Evolutionary conservation across 2,113 vertebrate species (phyloP), one percentile per base, ranked within the genome.

Genomic region (Emydura subglobosa): DNA sequence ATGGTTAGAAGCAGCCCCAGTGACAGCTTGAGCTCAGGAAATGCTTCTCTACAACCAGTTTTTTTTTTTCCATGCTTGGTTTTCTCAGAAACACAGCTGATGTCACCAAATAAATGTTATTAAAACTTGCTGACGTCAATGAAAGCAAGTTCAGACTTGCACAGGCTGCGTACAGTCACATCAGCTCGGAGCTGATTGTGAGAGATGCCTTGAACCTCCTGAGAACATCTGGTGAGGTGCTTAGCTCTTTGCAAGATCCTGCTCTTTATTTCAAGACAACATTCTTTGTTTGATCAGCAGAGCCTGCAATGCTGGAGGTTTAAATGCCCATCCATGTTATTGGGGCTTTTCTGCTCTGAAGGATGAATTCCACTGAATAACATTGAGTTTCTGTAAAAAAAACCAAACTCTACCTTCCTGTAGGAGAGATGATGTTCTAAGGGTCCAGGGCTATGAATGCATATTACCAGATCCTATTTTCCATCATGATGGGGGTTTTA

Each of bases 31-130:
- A 96, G 86, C 83, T 95, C 89, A 54, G 97, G 97, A 98, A 97
- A 94, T 85, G 72, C 86, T 91, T 86, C 72, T 91, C 19, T 89
- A 96, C 96, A 96, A 87, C 42, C 5, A 17, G 86, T 88, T 89
- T 55, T 2, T 14, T 78, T 96, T 96, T 97, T 93, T 54, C 93
- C 95, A 91, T 92, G 72, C 88, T 87, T 96, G 92, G 49, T 87
- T 83, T 97, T 98, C 98, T 97, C 96, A 98, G 97, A 98, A 98
- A 97, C 76, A 90, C 86, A 95, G 42, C 83, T 97, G 96, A 97
- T 96, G 96, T 97, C 95, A 97, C 89, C 79, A 39, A 90, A 89
- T 31, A 95, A 82, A 94, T 49, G 42, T 19, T 49, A 86, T 27
- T 6, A 61, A 44, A 93, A 89, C 29, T 29, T 86, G 89, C 94